Base-by-base conservation (phyloP, 2,113 vertebrate genomes). In the Pogonocichla stellata region DNA sequence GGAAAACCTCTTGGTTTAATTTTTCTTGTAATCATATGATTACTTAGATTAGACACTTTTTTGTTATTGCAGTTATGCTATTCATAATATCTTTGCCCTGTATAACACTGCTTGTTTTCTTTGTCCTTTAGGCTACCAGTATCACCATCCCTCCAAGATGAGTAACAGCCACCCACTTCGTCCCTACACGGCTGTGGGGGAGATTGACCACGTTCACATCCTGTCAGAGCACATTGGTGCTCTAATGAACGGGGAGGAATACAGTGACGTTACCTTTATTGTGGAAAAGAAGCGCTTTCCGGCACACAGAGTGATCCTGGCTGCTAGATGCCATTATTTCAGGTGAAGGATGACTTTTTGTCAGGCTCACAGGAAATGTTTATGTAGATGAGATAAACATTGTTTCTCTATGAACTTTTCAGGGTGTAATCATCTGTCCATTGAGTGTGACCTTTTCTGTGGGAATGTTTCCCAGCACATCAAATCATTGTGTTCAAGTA, bases 141-240 rank as follows among this genome's bases (percentile, higher is more conserved):
- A 96, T 73, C 94, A 72, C 60, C 92, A 94, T 3, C 90, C 94
- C 45, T 96, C 86, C 94, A 98, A 97, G 98, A 99, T 99, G 99
- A 99, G 99, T 96, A 99, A 99, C 98, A 99, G 99, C 95, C 99
- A 99, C 75, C 98, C 99, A 1, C 98, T 99, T 62, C 99, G 98
- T 53, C 99, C 99, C 9, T 98, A 99, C 94, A 98, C 99, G 78
- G 98, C 99, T 6, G 98, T 99, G 78, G 99, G 99, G 50, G 99
- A 99, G 97, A 99, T 99, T 18, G 99, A 99, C 95, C 99, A 99
- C 53, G 98, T 99, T 95, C 99, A 99, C 97, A 99, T 99, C 91
- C 98, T 99, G 93, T 99, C 99, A 7, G 99, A 99, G 98, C 99
- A 99, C 89, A 98, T 99, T n/a, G 99, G 99, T 20, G 99, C 98